These are phyloP conservation scores for Plodia interpunctella DNA, from an alignment of 1,140 invertebrate species.

Conservation along the genomic window DNA sequence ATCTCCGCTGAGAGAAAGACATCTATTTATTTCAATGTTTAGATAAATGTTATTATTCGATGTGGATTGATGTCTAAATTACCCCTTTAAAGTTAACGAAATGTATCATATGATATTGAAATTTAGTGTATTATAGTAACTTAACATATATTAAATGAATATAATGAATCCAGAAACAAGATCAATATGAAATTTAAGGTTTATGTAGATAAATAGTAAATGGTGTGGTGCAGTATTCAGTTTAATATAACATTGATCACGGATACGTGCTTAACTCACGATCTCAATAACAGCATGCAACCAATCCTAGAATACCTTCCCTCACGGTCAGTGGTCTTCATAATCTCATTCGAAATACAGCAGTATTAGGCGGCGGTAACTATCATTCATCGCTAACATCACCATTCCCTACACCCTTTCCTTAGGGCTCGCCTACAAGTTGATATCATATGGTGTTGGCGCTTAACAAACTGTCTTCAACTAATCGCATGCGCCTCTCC, in stretches of 20 bases:
- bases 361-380: conserved; percentile 45
- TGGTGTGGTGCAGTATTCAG: not conserved
- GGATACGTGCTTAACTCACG: conserved; percentile 41
- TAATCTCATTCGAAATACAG: conserved; percentile 7
- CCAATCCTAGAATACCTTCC: conserved; percentile 49
- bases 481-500: conserved; percentile 60
- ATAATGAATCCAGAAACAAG: not conserved
- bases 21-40: conserved; percentile 36
- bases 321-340: conserved; percentile 41
- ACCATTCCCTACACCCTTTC: conserved; percentile 41
- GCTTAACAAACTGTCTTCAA: conserved; percentile 34
- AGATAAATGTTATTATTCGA: conserved; percentile 43
- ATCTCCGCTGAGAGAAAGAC: conserved; percentile 49
- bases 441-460: conserved; percentile 34
- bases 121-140: conserved; percentile 22
- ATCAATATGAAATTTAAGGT: not conserved
- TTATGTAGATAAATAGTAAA: too few relatives aligned
- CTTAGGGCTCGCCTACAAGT: conserved; percentile 31
- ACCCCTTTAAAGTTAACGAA: conserved; percentile 18
- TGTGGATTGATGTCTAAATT: conserved; percentile 61
- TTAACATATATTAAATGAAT: conserved; percentile 20
- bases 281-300: conserved; percentile 57
- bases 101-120: conserved; percentile 25
- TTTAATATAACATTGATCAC: conserved; percentile 15
- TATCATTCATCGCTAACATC: conserved; percentile 46